Percentiles rank a stretch among this genome's conserved stretches.
These are phyloP conservation scores for Tachina grossa DNA, from an alignment of 2,888 invertebrate genomes.

Conservation along the genomic window DNA sequence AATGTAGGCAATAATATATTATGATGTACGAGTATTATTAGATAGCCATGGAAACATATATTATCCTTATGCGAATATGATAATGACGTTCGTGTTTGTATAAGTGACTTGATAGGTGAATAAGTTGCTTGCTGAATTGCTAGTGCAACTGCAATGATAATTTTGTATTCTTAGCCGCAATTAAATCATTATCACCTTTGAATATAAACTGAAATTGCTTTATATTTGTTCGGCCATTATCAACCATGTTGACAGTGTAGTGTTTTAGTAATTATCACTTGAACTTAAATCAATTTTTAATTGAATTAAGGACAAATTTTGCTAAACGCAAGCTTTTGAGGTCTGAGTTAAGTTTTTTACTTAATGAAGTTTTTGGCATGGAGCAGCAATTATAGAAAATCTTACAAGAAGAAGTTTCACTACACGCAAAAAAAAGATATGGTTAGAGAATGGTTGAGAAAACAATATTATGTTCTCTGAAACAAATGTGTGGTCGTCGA, in stretches of 20 bases:
- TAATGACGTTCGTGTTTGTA: slow-evolving; percentile 18
- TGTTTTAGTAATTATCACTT: slow-evolving; percentile 61
- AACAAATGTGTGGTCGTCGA: too few species aligned
- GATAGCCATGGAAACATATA: neutral
- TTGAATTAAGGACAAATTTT: neutral
- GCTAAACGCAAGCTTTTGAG: neutral
- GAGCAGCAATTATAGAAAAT: too few species aligned
- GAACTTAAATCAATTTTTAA: slow-evolving; percentile 35
- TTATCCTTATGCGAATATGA: neutral
- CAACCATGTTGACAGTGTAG: slow-evolving; percentile 54
- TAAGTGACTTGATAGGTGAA: slow-evolving; percentile 2
- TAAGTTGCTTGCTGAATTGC: neutral
- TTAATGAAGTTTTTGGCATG: too few species aligned
- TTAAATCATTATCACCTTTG: slow-evolving; percentile 63
- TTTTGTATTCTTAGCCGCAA: slow-evolving; percentile 53
- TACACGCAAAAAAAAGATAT: too few species aligned
- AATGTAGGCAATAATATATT: slow-evolving; percentile 22
- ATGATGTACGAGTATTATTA: slow-evolving; percentile 27
- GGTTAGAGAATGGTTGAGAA: too few species aligned
- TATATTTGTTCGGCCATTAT: slow-evolving; percentile 64
- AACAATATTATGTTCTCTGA: too few species aligned
- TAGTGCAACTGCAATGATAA: neutral
- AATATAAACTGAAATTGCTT: slow-evolving; percentile 55
- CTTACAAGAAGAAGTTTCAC: too few species aligned
- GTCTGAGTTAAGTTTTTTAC: too few species aligned